phyloP scores from a whole-genome alignment of 2,113 vertebrate genomes.

The Parus major region DNA sequence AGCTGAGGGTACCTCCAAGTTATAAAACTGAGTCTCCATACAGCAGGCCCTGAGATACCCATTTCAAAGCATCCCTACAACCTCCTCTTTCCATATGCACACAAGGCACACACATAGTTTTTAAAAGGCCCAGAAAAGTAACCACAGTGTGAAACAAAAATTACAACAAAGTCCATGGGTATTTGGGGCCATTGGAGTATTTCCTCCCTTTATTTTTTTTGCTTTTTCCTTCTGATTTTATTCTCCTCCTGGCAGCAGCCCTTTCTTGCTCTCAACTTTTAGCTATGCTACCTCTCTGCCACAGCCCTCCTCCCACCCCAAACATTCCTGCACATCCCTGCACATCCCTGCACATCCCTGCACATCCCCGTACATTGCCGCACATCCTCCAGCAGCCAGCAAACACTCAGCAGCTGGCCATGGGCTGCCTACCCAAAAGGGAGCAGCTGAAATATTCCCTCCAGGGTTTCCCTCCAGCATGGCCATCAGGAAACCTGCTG shows the following conservation, averaged over 20 bases:
- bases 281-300: background rate
- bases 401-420: background rate
- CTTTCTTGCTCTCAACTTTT: accelerated
- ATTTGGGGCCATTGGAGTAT: background rate
- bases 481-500: slow-evolving; percentile 28
- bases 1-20: background rate
- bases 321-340: no score
- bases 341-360: accelerated
- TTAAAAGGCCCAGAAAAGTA: background rate
- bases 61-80: background rate
- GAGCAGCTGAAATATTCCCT: background rate
- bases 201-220: background rate
- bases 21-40: background rate
- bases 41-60: background rate
- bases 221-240: background rate
- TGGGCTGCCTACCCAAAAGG: background rate
- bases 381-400: background rate
- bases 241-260: background rate
- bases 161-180: background rate
- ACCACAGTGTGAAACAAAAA: background rate
- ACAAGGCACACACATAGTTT: accelerated
- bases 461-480: background rate
- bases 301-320: background rate
- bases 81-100: background rate
- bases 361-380: background rate